Evolutionary conservation across 1,140 invertebrate genomes (phyloP).

Genomic region (Cylas formicarius): DNA sequence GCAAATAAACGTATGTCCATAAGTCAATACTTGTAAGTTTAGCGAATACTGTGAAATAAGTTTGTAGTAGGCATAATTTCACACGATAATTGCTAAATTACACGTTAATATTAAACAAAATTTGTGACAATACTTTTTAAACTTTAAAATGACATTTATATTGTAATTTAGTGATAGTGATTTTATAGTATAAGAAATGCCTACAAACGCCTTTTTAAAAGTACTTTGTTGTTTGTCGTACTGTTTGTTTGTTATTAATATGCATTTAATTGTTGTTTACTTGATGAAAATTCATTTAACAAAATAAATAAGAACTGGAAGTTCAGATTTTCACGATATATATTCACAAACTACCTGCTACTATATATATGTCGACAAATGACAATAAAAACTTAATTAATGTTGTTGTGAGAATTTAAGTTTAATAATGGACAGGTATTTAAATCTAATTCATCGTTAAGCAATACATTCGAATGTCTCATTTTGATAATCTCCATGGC

Average conservation of each 20-base stretch:
- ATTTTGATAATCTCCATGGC: no score
- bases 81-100: background rate
- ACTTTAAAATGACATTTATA: background rate
- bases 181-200: no score
- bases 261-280: background rate
- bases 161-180: no score
- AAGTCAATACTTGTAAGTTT: background rate
- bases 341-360: no score
- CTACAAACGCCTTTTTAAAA: no score
- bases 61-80: background rate
- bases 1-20: background rate
- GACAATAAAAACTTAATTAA: no score
- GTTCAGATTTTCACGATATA: no score
- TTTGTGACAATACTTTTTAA: background rate
- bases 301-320: background rate
- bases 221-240: background rate
- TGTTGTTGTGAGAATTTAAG: no score
- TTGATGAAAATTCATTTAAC: background rate
- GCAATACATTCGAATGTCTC: no score
- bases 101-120: background rate
- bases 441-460: no score
- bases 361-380: no score
- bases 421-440: no score
- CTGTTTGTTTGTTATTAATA: background rate
- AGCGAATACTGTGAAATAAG: background rate